Percentiles rank a stretch among this genome's conserved stretches.
Evolutionary conservation across 2,888 invertebrate genomes (phyloP).

Genomic region (Maniola hyperantus): DNA sequence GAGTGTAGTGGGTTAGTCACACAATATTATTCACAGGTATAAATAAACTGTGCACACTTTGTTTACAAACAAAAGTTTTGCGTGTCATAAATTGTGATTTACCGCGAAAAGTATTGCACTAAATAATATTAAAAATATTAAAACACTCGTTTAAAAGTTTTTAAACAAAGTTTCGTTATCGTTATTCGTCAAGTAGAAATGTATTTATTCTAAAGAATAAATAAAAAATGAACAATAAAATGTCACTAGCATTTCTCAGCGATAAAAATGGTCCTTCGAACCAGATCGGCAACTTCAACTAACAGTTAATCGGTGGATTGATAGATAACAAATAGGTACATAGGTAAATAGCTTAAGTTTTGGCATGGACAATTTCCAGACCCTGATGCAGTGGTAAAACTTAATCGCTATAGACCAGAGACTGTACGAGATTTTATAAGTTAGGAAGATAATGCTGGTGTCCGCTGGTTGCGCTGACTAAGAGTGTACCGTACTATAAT

Average conservation of each 20-base stretch:
- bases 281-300: neutral
- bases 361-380: too few species aligned
- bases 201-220: too few species aligned
- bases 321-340: neutral
- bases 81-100: constrained; percentile 33
- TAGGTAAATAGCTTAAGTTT: too few species aligned
- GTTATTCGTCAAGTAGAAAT: too few species aligned
- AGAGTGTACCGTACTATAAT: too few species aligned
- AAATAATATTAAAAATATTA: neutral
- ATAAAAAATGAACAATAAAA: too few species aligned
- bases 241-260: neutral
- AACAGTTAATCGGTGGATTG: neutral
- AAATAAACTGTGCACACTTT: constrained; percentile 45
- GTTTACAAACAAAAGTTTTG: constrained; percentile 49
- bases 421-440: too few species aligned
- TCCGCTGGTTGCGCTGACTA: too few species aligned
- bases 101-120: neutral
- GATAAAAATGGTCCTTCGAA: neutral
- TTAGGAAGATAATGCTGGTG: too few species aligned
- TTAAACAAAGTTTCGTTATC: too few species aligned
- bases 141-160: neutral
- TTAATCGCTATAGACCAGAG: too few species aligned
- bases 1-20: constrained; percentile 51
- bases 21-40: constrained; percentile 48
- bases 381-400: too few species aligned